Conservation (phyloP, 2,797 vertebrate species). For the Pipistrellus pygmaeus region DNA sequence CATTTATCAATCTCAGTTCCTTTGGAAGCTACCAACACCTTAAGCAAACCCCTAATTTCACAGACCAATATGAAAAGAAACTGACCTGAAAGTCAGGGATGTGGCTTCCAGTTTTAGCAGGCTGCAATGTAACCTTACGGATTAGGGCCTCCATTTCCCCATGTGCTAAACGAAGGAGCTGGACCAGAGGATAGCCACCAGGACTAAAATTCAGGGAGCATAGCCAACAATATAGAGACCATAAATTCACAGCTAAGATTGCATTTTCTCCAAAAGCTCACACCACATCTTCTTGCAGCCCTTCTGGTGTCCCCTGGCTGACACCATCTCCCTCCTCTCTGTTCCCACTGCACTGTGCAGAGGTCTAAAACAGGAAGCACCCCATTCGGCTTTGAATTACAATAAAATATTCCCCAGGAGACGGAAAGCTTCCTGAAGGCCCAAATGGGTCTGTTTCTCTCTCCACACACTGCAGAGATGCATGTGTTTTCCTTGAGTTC, state of each 20-base stretch:
- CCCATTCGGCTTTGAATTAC: not conserved
- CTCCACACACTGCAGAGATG: no score
- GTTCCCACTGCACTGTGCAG: no score
- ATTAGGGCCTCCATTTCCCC: not conserved
- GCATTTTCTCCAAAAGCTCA: not conserved
- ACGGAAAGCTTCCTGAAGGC: not conserved
- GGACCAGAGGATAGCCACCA: not conserved
- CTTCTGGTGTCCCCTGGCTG: not conserved
- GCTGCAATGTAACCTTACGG: not conserved
- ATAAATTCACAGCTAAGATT: not conserved
- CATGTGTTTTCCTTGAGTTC: not conserved
- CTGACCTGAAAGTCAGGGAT: not conserved
- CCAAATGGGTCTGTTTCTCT: accelerated
- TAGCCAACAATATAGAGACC: not conserved
- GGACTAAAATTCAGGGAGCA: not conserved
- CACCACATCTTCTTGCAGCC: not conserved
- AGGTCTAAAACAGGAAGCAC: not conserved
- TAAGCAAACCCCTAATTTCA: not conserved
- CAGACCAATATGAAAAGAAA: not conserved
- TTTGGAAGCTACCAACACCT: not conserved
- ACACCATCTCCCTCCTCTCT: not conserved
- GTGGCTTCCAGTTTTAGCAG: not conserved
- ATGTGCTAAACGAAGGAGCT: not conserved
- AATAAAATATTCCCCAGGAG: not conserved
- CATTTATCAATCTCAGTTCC: not conserved